Evolutionary conservation across 2,797 vertebrate genomes (phyloP).

Genomic region (Hoplostethus mediterraneus): DNA sequence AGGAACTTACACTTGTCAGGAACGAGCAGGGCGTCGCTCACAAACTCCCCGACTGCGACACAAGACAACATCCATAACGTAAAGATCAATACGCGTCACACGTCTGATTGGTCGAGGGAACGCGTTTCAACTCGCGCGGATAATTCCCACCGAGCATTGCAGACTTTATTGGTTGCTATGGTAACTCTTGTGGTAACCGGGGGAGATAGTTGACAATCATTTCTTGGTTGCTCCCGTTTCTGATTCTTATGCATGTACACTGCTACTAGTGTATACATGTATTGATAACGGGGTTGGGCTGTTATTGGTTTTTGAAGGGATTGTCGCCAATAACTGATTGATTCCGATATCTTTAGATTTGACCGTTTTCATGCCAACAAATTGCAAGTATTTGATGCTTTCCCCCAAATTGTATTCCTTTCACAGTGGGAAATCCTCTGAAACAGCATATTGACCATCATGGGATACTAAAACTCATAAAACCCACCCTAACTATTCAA

Average conservation of each 20-base stretch:
- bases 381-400: too few species aligned
- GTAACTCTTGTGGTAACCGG: constrained; percentile 24
- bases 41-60: constrained; percentile 95
- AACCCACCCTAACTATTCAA: too few species aligned
- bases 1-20: constrained; percentile 98
- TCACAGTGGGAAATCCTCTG: too few species aligned
- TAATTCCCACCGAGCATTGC: background rate
- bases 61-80: constrained; percentile 82
- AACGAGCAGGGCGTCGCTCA: constrained; percentile 96
- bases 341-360: too few species aligned
- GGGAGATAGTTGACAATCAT: background rate
- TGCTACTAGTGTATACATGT: background rate
- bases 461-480: too few species aligned
- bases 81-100: constrained; percentile 3
- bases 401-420: too few species aligned
- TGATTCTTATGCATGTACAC: background rate
- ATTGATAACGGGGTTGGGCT: too few species aligned
- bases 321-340: too few species aligned
- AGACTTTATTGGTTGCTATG: constrained; percentile 35
- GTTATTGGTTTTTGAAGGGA: too few species aligned
- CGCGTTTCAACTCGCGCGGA: constrained; percentile 35
- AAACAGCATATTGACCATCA: too few species aligned
- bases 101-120: constrained; percentile 83
- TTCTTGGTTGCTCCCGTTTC: background rate
- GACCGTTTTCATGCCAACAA: too few species aligned